phyloP scores from a whole-genome alignment of 2,113 vertebrate species.

The Phyllopteryx taeniolatus region DNA sequence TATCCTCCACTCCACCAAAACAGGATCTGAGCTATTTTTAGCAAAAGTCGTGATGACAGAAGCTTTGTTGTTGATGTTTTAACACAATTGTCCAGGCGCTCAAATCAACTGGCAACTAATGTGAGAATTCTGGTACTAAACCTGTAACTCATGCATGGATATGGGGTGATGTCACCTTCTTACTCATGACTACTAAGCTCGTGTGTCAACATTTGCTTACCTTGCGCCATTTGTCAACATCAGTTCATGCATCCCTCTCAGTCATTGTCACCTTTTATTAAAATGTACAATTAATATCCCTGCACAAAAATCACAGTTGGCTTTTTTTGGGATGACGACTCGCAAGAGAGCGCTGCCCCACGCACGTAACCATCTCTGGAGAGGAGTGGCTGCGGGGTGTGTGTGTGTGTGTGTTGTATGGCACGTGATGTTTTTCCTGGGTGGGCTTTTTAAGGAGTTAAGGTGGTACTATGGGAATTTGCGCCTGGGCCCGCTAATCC shows the following conservation, averaged over 20 bases:
- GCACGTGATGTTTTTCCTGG: constrained; percentile 38
- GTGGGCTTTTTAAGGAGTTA: constrained; percentile 24
- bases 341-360: constrained; percentile 40
- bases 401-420: constrained; percentile 16
- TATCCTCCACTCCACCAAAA: background rate
- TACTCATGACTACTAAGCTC: constrained; percentile 34
- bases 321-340: constrained; percentile 66
- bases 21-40: background rate
- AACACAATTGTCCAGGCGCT: constrained; percentile 2
- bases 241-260: background rate
- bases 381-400: constrained; percentile 25
- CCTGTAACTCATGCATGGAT: constrained; percentile 25
- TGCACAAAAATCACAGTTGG: constrained; percentile 26
- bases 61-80: background rate
- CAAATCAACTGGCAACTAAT: constrained; percentile 8
- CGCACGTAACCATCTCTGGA: constrained; percentile 61
- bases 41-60: background rate
- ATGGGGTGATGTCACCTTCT: constrained; percentile 52
- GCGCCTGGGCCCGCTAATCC: constrained; percentile 22
- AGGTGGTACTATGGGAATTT: constrained; percentile 23
- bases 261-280: background rate
- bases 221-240: constrained; percentile 5
- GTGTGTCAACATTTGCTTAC: constrained; percentile 12
- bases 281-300: constrained; percentile 26
- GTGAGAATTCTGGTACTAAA: constrained; percentile 20